These are phyloP conservation scores for Geodia barretti DNA, from an alignment of 37 sponge, comb jelly and placozoan genomes.

Conservation along the genomic window DNA sequence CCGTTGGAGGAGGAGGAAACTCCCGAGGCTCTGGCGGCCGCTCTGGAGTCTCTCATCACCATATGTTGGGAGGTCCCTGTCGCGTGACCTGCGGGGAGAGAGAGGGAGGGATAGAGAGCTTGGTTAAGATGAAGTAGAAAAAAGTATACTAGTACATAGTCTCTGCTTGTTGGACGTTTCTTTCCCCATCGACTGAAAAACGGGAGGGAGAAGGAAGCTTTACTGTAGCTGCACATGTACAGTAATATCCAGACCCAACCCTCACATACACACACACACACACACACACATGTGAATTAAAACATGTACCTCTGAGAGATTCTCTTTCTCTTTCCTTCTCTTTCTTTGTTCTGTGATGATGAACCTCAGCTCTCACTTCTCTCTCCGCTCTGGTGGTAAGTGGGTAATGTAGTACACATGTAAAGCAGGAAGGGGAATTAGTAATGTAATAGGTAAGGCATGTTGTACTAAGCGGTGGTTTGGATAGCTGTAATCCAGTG, in stretches of 20 bases:
- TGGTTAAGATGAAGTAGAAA: background rate
- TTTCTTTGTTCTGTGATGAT: no score
- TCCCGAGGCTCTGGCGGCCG: background rate
- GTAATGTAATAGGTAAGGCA: no score
- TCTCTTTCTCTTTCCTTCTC: no score
- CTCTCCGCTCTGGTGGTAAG: no score
- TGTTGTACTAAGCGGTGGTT: no score
- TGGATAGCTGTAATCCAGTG: no score
- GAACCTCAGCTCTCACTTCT: no score
- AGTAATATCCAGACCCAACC: background rate
- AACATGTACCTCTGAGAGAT: background rate
- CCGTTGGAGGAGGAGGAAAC: slow-evolving; percentile 17
- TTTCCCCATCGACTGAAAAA: no score
- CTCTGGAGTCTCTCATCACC: slow-evolving; percentile 8
- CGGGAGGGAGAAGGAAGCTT: background rate
- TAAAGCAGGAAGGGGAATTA: no score
- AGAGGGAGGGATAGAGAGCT: background rate
- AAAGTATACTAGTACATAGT: background rate
- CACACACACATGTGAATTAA: background rate
- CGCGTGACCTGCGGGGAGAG: slow-evolving; percentile 12
- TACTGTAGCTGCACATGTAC: background rate
- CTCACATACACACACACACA: slow-evolving; percentile 11
- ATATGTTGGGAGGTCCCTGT: background rate
- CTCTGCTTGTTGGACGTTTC: background rate
- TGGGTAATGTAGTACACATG: no score